Conservation (phyloP, 2,797 vertebrate genomes). For the Lophius americanus region DNA sequence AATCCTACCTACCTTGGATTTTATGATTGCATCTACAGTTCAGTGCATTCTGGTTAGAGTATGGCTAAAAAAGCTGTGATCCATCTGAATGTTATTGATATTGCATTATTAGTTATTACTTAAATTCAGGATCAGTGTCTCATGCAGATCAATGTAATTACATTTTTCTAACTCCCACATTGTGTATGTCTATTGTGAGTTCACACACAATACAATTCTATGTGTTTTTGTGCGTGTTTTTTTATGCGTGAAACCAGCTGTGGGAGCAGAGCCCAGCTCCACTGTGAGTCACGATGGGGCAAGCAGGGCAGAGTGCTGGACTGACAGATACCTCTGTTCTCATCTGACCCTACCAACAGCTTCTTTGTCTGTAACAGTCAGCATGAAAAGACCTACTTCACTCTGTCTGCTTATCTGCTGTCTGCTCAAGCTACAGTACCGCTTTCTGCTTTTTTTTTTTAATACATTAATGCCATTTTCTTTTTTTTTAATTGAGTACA, state of each 20-base stretch:
- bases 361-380: conserved; percentile 75
- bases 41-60: not conserved
- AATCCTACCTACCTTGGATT: conserved; percentile 2
- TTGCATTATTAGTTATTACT: conserved; percentile 1
- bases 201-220: not conserved
- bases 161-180: not conserved
- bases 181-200: not conserved
- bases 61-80: not conserved
- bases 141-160: not conserved
- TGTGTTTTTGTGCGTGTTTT: conserved; percentile 17
- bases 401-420: conserved; percentile 53
- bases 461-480: not conserved
- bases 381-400: conserved; percentile 58
- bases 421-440: conserved; percentile 31
- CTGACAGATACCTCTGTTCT: conserved; percentile 78
- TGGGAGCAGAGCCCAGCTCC: conserved; percentile 47
- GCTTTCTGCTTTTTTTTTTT: conserved; percentile 31
- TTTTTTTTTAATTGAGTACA: conserved; percentile 25
- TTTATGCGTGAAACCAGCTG: conserved; percentile 1
- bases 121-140: not conserved
- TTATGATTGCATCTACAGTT: conserved; percentile 7
- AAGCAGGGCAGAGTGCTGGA: conserved; percentile 63
- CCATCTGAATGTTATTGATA: not conserved
- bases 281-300: conserved; percentile 73
- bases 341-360: conserved; percentile 63